These are phyloP conservation scores for Cyphomyrus discorhynchus DNA, from an alignment of 2,113 vertebrate genomes.

Conservation along the genomic window DNA sequence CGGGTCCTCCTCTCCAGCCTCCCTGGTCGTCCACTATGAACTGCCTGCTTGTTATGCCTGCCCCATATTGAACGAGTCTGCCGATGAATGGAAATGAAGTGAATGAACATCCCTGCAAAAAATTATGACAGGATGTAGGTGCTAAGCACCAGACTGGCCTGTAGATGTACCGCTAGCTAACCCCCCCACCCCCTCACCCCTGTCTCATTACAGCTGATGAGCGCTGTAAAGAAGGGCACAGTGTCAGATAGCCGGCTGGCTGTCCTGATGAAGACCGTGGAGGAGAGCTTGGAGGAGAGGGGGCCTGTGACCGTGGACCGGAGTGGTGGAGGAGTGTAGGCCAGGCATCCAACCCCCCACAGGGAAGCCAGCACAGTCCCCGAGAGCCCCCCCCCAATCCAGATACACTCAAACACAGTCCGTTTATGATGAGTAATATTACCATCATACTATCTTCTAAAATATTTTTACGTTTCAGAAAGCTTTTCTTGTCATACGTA, in stretches of 20 bases:
- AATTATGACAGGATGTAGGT: background rate
- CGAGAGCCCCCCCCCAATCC: background rate
- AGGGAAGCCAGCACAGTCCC: background rate
- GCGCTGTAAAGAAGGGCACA: slow-evolving; percentile 85
- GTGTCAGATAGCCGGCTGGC: slow-evolving; percentile 88
- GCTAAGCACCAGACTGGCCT: background rate
- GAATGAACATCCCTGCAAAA: background rate
- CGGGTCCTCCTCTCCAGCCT: background rate
- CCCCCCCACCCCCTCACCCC: background rate
- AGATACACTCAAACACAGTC: background rate
- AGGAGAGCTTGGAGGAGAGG: slow-evolving; percentile 76
- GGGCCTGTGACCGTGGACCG: slow-evolving; percentile 81
- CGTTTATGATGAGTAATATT: background rate
- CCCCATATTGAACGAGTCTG: background rate
- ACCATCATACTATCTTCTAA: background rate
- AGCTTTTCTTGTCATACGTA: background rate
- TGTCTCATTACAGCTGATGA: slow-evolving; percentile 76
- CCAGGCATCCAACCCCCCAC: background rate
- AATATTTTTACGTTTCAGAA: background rate
- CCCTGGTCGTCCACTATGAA: background rate
- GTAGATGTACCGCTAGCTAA: background rate
- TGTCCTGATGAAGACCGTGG: slow-evolving; percentile 83
- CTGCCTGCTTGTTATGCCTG: background rate
- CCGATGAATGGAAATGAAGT: background rate
- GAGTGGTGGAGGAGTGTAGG: slow-evolving; percentile 87